A percentile compares a stretch with the other conserved stretches of the same genome.
These are phyloP conservation scores for Tricholaema leucomelas DNA, from an alignment of 2,113 vertebrate species.

Conservation along the genomic window DNA sequence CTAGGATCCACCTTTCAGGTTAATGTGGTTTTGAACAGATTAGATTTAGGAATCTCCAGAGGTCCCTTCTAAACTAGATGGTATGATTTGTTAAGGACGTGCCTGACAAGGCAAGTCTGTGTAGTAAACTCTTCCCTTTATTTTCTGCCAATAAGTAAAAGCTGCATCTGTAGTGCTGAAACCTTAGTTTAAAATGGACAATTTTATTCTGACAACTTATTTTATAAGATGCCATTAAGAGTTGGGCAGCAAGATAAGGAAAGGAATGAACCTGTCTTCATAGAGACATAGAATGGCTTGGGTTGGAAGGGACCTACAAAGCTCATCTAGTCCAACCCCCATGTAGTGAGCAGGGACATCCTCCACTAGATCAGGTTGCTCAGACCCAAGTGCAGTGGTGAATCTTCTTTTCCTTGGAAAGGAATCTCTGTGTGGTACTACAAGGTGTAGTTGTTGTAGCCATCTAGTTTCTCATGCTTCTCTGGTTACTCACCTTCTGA, in stretches of 20 bases:
- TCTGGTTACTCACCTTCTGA: not conserved
- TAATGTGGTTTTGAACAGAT: not conserved
- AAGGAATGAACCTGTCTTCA: not conserved
- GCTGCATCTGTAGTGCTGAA: not conserved
- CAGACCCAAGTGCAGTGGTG: not conserved
- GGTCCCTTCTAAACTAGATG: not conserved
- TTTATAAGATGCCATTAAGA: not conserved
- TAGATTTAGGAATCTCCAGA: not conserved
- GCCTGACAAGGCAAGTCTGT: not conserved
- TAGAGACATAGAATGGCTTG: not conserved
- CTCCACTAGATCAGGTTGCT: no score
- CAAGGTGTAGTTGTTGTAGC: not conserved
- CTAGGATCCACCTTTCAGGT: not conserved
- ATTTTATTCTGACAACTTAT: not conserved
- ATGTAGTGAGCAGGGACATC: no score
- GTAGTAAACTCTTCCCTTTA: not conserved
- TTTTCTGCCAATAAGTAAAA: not conserved
- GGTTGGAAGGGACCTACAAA: no score
- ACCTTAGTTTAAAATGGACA: not conserved
- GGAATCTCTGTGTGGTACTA: not conserved
- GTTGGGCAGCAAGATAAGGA: not conserved
- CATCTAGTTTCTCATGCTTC: not conserved
- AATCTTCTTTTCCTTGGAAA: not conserved
- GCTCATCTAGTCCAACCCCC: no score
- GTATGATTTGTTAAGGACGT: not conserved